phyloP scores from a whole-genome alignment of 2,113 vertebrate species.

The Plotosus lineatus region DNA sequence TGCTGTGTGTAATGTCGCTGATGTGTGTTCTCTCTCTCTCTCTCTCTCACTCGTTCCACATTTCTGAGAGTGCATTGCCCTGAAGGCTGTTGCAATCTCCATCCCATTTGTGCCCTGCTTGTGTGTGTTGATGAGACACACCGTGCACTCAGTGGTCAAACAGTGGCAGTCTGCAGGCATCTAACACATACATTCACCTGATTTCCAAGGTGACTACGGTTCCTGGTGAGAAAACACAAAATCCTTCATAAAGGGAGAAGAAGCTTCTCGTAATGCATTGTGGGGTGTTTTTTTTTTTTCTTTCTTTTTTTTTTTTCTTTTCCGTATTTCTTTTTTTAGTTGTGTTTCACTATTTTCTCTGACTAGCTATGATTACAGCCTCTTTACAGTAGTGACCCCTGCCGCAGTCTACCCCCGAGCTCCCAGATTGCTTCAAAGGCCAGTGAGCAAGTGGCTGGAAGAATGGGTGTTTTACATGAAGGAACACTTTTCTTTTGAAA shows the following conservation, averaged over 20 bases:
- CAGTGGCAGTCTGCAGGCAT: slow-evolving; percentile 67
- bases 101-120: slow-evolving; percentile 66
- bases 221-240: slow-evolving; percentile 52
- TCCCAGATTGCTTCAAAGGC: slow-evolving; percentile 44
- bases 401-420: slow-evolving; percentile 24
- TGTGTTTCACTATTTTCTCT: slow-evolving; percentile 40
- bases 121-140: slow-evolving; percentile 65
- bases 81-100: slow-evolving; percentile 78
- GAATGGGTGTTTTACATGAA: slow-evolving; percentile 56
- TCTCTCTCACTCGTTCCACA: slow-evolving; percentile 70
- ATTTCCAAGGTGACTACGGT: slow-evolving; percentile 70
- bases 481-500: slow-evolving; percentile 57
- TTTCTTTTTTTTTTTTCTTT: no score
- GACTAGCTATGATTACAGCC: slow-evolving; percentile 52
- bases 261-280: slow-evolving; percentile 52
- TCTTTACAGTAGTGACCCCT: slow-evolving; percentile 55
- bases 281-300: no score
- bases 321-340: slow-evolving; percentile 35
- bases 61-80: slow-evolving; percentile 69
- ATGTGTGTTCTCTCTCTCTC: not conserved
- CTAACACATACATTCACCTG: slow-evolving; percentile 61
- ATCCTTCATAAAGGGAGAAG: slow-evolving; percentile 47
- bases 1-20: slow-evolving; percentile 70
- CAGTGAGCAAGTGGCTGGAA: slow-evolving; percentile 54
- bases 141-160: slow-evolving; percentile 68